A percentile compares a stretch with the other conserved stretches of the same genome.
These are phyloP conservation scores for Piprites chloris DNA, from an alignment of 2,113 vertebrate species.

Conservation along the genomic window DNA sequence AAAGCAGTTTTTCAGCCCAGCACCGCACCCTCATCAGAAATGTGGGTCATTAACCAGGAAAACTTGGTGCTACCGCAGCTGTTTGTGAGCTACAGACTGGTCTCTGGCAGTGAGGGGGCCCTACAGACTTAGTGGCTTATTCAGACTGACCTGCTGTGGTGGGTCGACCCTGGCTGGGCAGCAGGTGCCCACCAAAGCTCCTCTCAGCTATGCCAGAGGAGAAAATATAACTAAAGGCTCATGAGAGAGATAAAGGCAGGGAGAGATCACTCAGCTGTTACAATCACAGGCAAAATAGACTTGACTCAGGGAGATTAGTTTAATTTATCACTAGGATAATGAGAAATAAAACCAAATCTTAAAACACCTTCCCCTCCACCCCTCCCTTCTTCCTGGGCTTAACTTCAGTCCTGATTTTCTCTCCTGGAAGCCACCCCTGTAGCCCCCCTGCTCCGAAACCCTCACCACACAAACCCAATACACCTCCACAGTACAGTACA, in stretches of 20 bases:
- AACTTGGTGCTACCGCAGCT: background rate
- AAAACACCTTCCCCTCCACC: background rate
- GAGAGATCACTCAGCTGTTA: background rate
- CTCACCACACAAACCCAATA: background rate
- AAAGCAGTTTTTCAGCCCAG: background rate
- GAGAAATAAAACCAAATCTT: background rate
- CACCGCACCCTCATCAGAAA: background rate
- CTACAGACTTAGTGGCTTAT: background rate
- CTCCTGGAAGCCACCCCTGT: background rate
- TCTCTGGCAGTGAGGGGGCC: background rate
- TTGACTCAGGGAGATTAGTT: background rate
- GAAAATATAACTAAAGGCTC: background rate
- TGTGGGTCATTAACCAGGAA: background rate
- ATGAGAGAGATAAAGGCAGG: background rate
- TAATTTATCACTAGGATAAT: background rate
- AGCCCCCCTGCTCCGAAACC: background rate
- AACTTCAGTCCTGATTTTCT: background rate
- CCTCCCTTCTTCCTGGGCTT: background rate
- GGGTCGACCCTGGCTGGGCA: background rate
- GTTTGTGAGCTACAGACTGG: background rate
- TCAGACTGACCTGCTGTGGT: background rate
- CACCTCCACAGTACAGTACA: background rate
- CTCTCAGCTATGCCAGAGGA: background rate
- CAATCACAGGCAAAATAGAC: background rate
- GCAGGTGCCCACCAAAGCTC: background rate